phyloP scores from a whole-genome alignment of 2,888 invertebrate species.

The Pimpla rufipes region DNA sequence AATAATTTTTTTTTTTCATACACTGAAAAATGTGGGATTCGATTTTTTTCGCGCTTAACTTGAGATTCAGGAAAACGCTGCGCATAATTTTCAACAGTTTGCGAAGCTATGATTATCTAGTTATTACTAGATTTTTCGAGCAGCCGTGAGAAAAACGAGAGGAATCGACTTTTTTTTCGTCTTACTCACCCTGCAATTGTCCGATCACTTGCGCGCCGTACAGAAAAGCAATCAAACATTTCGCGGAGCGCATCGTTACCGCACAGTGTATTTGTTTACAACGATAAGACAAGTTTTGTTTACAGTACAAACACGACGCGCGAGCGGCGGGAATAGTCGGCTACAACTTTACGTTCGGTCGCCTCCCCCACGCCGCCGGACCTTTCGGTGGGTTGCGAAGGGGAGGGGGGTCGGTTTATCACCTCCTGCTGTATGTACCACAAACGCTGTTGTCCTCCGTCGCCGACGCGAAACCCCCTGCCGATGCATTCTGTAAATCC shows the following conservation, averaged over 20 bases:
- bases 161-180: neutral
- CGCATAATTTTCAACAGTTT: too few relatives aligned
- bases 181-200: constrained; percentile 7
- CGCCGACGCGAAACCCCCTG: too few relatives aligned
- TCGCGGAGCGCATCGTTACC: neutral
- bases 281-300: neutral
- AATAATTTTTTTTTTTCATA: neutral
- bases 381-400: too few relatives aligned
- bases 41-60: neutral
- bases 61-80: too few relatives aligned
- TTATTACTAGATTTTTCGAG: neutral
- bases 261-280: constrained; percentile 3
- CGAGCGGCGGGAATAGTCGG: neutral
- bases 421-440: too few relatives aligned
- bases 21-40: neutral
- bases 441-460: too few relatives aligned
- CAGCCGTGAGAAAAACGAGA: neutral
- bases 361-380: too few relatives aligned
- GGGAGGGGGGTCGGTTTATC: too few relatives aligned
- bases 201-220: constrained; percentile 1
- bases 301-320: neutral
- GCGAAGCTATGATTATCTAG: neutral
- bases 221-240: constrained; percentile 8
- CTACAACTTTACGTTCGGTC: neutral
- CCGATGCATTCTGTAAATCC: too few relatives aligned